Percentiles rank a stretch among this genome's conserved stretches.
These are phyloP conservation scores for Trisateles emortualis DNA, from an alignment of 2,888 invertebrate species.

Conservation along the genomic window DNA sequence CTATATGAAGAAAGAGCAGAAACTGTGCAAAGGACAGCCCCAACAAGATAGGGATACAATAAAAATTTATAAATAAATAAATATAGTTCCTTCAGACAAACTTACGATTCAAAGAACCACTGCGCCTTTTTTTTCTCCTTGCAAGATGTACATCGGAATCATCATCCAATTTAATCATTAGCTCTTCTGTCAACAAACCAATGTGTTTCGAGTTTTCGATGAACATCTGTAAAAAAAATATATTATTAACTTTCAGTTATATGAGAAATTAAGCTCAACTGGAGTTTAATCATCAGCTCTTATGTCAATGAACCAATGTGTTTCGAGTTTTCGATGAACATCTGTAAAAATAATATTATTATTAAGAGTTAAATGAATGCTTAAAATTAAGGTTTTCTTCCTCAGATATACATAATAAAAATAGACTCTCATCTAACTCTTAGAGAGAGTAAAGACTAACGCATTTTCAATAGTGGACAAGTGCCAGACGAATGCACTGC, in stretches of 20 bases:
- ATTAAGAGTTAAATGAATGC: too few relatives aligned
- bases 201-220: slow-evolving; percentile 92
- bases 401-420: too few relatives aligned
- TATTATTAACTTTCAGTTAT: neutral
- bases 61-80: too few relatives aligned
- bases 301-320: slow-evolving; percentile 91
- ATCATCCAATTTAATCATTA: slow-evolving; percentile 81
- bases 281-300: slow-evolving; percentile 78
- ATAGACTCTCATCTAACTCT: too few relatives aligned
- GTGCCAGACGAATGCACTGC: too few relatives aligned
- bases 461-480: too few relatives aligned
- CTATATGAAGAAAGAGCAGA: too few relatives aligned
- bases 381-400: too few relatives aligned
- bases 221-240: slow-evolving; percentile 84
- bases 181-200: slow-evolving; percentile 90
- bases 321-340: slow-evolving; percentile 92
- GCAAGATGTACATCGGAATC: slow-evolving; percentile 80
- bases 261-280: slow-evolving; percentile 8
- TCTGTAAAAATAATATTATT: too few relatives aligned
- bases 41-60: too few relatives aligned
- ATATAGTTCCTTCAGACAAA: slow-evolving; percentile 11
- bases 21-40: too few relatives aligned
- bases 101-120: slow-evolving; percentile 95
- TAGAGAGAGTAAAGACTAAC: too few relatives aligned
- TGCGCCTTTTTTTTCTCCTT: slow-evolving; percentile 92